Conservation (phyloP, 2,888 invertebrate genomes). For the Podotricha telesiphe region DNA sequence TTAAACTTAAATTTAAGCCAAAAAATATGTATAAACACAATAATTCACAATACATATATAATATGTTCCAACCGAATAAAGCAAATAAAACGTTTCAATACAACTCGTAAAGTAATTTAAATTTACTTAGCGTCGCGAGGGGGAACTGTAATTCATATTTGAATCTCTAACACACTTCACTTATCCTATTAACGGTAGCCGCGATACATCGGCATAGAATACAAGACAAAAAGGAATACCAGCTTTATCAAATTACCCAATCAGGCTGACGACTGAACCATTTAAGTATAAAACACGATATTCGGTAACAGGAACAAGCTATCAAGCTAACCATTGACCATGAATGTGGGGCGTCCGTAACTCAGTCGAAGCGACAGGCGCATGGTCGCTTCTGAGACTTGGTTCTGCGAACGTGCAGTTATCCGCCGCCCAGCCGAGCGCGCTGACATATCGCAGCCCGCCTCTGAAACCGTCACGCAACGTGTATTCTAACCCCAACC, state of each 20-base stretch:
- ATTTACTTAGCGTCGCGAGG: background rate
- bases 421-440: constrained; percentile 63
- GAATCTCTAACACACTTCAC: background rate
- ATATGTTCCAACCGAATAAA: background rate
- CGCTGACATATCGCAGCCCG: constrained; percentile 67
- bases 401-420: constrained; percentile 60
- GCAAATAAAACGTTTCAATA: background rate
- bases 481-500: constrained; percentile 49
- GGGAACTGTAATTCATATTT: background rate
- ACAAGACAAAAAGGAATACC: background rate
- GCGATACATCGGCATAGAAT: background rate
- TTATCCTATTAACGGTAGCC: constrained; percentile 1
- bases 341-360: constrained; percentile 54
- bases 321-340: constrained; percentile 67
- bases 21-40: too few relatives aligned
- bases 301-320: constrained; percentile 53
- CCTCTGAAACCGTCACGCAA: constrained; percentile 43
- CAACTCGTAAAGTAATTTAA: background rate
- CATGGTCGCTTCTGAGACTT: constrained; percentile 50
- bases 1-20: background rate
- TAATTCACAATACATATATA: too few relatives aligned
- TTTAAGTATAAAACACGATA: constrained; percentile 43
- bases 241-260: constrained; percentile 16
- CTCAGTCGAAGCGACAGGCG: constrained; percentile 50
- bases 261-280: constrained; percentile 18